These are phyloP conservation scores for Eledone cirrhosa DNA, from an alignment of 2,888 invertebrate species.

Conservation along the genomic window DNA sequence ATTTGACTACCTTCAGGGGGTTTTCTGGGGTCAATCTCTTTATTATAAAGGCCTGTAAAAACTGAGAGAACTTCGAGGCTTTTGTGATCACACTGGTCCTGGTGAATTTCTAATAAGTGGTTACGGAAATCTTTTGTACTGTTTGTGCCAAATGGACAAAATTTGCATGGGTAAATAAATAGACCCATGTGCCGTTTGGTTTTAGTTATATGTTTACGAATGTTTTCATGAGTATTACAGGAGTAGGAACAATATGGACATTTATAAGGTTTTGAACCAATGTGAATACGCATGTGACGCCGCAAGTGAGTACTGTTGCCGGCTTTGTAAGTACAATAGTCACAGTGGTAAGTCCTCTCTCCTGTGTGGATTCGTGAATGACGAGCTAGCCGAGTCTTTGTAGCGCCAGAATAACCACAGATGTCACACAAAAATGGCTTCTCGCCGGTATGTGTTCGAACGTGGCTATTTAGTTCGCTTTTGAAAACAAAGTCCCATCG, in stretches of 20 bases:
- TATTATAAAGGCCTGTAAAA: slow-evolving; percentile 54
- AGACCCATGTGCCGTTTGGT: slow-evolving; percentile 82
- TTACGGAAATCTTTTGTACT: slow-evolving; percentile 75
- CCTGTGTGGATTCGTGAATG: slow-evolving; percentile 64
- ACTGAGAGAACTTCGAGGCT: slow-evolving; percentile 48
- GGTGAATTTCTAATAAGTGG: slow-evolving; percentile 74
- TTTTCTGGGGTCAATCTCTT: slow-evolving; percentile 47
- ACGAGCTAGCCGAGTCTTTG: slow-evolving; percentile 58
- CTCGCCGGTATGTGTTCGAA: slow-evolving; percentile 82
- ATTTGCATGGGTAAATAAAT: slow-evolving; percentile 80
- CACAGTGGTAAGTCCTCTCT: slow-evolving; percentile 62
- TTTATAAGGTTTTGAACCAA: slow-evolving; percentile 65
- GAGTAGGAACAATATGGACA: slow-evolving; percentile 76
- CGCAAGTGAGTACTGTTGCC: slow-evolving; percentile 61
- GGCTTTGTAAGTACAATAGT: slow-evolving; percentile 65
- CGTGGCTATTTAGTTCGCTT: slow-evolving; percentile 85
- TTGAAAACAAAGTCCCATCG: slow-evolving; percentile 86
- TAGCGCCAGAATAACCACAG: slow-evolving; percentile 78
- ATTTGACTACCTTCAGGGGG: slow-evolving; percentile 56
- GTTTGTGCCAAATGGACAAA: slow-evolving; percentile 75
- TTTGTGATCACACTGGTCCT: slow-evolving; percentile 42
- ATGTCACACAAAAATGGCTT: slow-evolving; percentile 85
- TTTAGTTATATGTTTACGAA: slow-evolving; percentile 84
- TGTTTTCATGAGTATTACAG: slow-evolving; percentile 77
- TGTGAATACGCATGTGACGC: slow-evolving; percentile 66